Base-by-base conservation (phyloP, 2,888 invertebrate genomes). In the Habrosyne pyritoides region DNA sequence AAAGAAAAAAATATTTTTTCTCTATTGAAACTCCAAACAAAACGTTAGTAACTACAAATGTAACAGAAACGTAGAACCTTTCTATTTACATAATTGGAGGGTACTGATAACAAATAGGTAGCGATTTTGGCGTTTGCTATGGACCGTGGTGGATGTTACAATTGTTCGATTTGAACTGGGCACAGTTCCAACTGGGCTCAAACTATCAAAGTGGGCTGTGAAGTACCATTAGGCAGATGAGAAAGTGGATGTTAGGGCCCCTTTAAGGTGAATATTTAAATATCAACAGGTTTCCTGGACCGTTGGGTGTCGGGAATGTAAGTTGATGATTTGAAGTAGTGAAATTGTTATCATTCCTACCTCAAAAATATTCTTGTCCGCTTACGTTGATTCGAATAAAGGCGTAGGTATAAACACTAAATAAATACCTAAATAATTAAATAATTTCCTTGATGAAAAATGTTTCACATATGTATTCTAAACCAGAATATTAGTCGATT, bases 11-110 rank as follows among this genome's bases (percentile, higher is more conserved):
- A 28, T 33, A n/a, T 5, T 4, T 10, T 10, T n/a, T 33, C 33
- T 0, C 33, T n/a, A 33, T 12, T n/a, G n/a, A n/a, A 33, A 33
- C 24, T 7, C 63, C 63, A 21, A 55, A 8, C 60, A 55, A 26
- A 57, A 59, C 52, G 54, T 53, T 61, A 54, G 56, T 59, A 59
- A 53, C 52, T 57, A 24, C 22, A 52, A 52, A 56, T 54, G 36
- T 59, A 65, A 68, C 55, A 61, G 54, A 55, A 52, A 54, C 56
- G 52, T 57, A 55, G 47, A 36, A 54, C 55, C 50, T 42, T 26
- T 33, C 12, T 42, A 67, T 67, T 67, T 66, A 56, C 70, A 66
- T 63, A 67, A 69, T 61, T 61, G 55, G 54, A 26, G 54, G 56
- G 59, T 59, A 56, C 58, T 61, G 54, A 54, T 56, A 65, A 62